Evolutionary conservation across 1,140 invertebrate genomes (phyloP).

Genomic region (Lasioglossum albipes): DNA sequence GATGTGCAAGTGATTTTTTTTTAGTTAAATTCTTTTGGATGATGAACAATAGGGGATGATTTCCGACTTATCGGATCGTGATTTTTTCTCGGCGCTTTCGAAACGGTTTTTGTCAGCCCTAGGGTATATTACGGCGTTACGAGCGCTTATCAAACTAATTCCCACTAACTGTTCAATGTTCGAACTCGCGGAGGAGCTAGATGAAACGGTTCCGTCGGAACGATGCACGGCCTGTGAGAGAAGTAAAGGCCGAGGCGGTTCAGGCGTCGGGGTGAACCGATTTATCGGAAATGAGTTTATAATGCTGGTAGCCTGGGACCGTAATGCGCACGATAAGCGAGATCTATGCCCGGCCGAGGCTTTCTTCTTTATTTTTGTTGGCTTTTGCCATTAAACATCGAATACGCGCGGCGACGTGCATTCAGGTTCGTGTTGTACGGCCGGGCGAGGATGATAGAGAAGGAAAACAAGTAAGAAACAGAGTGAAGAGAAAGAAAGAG

Average conservation of each 20-base stretch:
- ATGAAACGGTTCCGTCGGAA: no score
- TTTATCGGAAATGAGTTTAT: constrained; percentile 74
- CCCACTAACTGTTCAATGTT: no score
- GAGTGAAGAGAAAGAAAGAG: neutral
- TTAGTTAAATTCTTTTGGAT: no score
- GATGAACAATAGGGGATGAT: no score
- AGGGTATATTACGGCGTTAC: no score
- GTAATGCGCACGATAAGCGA: constrained; percentile 68
- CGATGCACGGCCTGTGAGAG: neutral
- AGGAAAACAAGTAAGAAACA: neutral
- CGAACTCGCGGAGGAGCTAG: no score
- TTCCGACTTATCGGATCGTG: no score
- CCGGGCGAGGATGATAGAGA: neutral
- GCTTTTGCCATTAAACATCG: constrained; percentile 27
- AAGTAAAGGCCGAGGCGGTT: neutral
- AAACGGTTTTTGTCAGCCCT: no score
- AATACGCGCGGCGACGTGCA: constrained; percentile 33
- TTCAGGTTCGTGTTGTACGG: neutral
- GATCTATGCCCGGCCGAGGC: constrained; percentile 53
- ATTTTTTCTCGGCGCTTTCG: no score
- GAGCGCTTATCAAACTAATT: no score
- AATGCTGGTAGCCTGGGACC: constrained; percentile 66
- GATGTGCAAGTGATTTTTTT: no score
- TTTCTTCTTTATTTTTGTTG: constrained; percentile 46
- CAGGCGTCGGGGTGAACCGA: constrained; percentile 62